Percentiles rank a stretch among this genome's conserved stretches.
phyloP scores from a whole-genome alignment of 1,140 invertebrate genomes.

The Papilio machaon region DNA sequence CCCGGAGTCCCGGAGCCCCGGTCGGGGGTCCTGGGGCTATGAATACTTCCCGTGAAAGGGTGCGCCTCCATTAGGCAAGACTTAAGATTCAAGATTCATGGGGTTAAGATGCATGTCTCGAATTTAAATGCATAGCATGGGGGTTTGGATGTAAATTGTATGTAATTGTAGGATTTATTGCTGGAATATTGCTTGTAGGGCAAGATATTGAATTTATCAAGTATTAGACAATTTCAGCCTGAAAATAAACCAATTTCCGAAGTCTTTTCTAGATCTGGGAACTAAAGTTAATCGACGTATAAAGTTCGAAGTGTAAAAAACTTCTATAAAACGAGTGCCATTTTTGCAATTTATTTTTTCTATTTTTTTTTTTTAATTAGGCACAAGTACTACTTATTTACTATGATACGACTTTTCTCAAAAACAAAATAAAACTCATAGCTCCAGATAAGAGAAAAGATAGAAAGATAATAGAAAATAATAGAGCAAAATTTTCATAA shows the following conservation, averaged over 20 bases:
- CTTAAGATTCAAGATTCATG: constrained; percentile 75
- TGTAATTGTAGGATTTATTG: constrained; percentile 53
- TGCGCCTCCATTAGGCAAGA: constrained; percentile 52
- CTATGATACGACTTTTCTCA: too few species aligned
- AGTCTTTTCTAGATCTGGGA: too few species aligned
- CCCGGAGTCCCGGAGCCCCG: constrained; percentile 31
- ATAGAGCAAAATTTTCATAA: not conserved
- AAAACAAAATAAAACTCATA: too few species aligned
- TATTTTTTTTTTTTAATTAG: too few species aligned
- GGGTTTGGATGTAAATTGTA: constrained; percentile 50
- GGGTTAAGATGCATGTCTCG: constrained; percentile 60
- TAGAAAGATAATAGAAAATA: not conserved
- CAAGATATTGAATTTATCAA: not conserved
- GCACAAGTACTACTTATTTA: too few species aligned
- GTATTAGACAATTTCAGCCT: not conserved
- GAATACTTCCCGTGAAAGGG: constrained; percentile 66
- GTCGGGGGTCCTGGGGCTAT: constrained; percentile 52
- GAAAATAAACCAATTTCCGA: not conserved
- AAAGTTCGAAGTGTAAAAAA: too few species aligned
- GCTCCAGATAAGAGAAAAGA: too few species aligned
- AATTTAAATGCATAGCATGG: constrained; percentile 62
- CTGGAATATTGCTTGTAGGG: not conserved
- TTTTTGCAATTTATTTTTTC: too few species aligned
- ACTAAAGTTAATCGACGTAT: too few species aligned
- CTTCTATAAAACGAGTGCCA: too few species aligned